Evolutionary conservation across 2,113 vertebrate species (phyloP).

Genomic region (Misgurnus mizolepis): DNA sequence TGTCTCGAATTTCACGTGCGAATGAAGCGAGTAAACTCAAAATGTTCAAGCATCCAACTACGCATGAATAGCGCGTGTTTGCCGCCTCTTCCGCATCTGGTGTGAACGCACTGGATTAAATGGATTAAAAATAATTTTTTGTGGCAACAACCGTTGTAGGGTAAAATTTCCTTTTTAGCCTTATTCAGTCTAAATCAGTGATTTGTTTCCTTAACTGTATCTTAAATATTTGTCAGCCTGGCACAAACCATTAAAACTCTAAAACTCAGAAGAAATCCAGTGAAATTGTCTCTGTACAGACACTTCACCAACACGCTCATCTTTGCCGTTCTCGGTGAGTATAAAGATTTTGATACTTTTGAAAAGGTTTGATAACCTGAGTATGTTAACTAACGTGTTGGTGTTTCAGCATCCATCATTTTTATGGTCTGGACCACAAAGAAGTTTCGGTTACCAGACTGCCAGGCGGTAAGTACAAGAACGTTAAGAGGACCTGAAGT

Average conservation of each 20-base stretch:
- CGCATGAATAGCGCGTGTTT: too few relatives aligned
- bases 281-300: slow-evolving; percentile 87
- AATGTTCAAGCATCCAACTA: too few relatives aligned
- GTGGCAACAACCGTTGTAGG: too few relatives aligned
- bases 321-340: slow-evolving; percentile 86
- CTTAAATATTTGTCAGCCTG: slow-evolving; percentile 86
- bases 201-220: slow-evolving; percentile 70
- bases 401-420: slow-evolving; percentile 79
- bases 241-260: slow-evolving; percentile 90
- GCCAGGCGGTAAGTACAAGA: slow-evolving; percentile 81
- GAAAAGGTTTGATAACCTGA: not conserved
- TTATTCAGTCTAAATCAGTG: not conserved
- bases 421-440: slow-evolving; percentile 86
- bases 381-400: not conserved
- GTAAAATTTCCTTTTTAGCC: too few relatives aligned
- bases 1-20: too few relatives aligned
- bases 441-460: slow-evolving; percentile 80
- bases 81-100: too few relatives aligned
- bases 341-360: not conserved
- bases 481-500: not conserved
- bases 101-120: too few relatives aligned
- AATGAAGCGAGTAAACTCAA: too few relatives aligned
- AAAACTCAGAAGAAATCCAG: slow-evolving; percentile 84
- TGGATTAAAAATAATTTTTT: too few relatives aligned
- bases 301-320: slow-evolving; percentile 89